Conservation (phyloP, 2,797 vertebrate species). For the Lindbergichthys nudifrons region DNA sequence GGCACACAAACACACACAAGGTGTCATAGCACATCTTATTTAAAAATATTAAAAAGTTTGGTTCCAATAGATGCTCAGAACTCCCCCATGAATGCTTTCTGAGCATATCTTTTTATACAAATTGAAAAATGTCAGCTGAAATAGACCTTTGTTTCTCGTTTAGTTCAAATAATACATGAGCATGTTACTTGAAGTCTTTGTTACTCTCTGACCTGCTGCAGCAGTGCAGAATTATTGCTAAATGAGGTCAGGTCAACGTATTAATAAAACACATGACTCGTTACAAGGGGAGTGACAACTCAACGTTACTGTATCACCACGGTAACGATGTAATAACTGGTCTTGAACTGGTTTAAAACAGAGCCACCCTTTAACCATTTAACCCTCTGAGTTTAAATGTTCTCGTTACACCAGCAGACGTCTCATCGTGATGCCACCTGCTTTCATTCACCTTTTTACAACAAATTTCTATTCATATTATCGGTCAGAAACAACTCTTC, state of each 20-base stretch:
- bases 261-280: neutral
- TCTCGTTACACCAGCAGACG: no score
- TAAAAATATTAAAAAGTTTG: slow-evolving; percentile 3
- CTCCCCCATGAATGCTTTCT: slow-evolving; percentile 21
- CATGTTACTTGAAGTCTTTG: slow-evolving; percentile 46
- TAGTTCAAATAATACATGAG: slow-evolving; percentile 18
- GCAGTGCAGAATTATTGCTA: slow-evolving; percentile 17
- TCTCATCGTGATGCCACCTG: slow-evolving; percentile 11
- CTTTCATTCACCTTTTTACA: slow-evolving; percentile 23
- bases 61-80: slow-evolving; percentile 28
- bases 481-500: slow-evolving; percentile 15
- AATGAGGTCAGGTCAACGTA: slow-evolving; percentile 16
- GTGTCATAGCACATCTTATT: slow-evolving; percentile 30
- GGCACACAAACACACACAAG: slow-evolving; percentile 25
- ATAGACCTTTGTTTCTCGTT: neutral
- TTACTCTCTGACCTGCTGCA: slow-evolving; percentile 37
- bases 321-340: slow-evolving; percentile 8
- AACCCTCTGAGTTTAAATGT: slow-evolving; percentile 28
- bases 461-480: slow-evolving; percentile 1
- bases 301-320: neutral
- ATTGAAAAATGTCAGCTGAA: slow-evolving; percentile 16
- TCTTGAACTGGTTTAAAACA: slow-evolving; percentile 4
- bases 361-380: slow-evolving; percentile 49
- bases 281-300: slow-evolving; percentile 1
- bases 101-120: slow-evolving; percentile 33